These are phyloP conservation scores for Anguilla japonica DNA, from an alignment of 2,113 vertebrate species.

Conservation along the genomic window DNA sequence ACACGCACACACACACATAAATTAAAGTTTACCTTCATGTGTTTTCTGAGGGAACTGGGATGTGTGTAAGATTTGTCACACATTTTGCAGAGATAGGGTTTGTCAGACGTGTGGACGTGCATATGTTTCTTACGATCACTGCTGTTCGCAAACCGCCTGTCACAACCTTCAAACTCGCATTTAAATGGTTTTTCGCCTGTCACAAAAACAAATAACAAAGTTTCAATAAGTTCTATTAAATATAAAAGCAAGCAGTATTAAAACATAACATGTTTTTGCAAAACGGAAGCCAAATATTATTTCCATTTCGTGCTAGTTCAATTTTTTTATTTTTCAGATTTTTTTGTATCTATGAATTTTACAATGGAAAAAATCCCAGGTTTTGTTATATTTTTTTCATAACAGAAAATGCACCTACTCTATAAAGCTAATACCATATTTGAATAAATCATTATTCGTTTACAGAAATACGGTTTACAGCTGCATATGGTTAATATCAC, in stretches of 20 bases:
- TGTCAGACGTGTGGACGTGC: slow-evolving; percentile 98
- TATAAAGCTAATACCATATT: too few species aligned
- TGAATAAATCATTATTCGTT: too few species aligned
- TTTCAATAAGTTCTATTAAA: background rate
- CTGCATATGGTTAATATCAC: too few species aligned
- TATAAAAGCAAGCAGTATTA: background rate
- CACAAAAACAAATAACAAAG: slow-evolving; percentile 13
- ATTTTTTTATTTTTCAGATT: background rate
- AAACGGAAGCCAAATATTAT: background rate
- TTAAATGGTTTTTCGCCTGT: slow-evolving; percentile 98
- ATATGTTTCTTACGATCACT: slow-evolving; percentile 99
- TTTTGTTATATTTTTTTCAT: too few species aligned
- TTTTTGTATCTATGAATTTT: too few species aligned
- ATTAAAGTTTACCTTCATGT: slow-evolving; percentile 91
- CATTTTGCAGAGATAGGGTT: slow-evolving; percentile 99
- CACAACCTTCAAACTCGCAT: slow-evolving; percentile 98
- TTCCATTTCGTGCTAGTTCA: background rate
- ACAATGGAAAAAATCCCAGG: too few species aligned
- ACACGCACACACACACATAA: background rate
- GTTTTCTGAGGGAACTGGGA: slow-evolving; percentile 97
- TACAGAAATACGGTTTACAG: too few species aligned
- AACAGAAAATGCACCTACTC: too few species aligned
- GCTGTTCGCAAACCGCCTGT: slow-evolving; percentile 98
- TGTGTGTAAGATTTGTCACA: slow-evolving; percentile 99
- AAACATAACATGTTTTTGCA: background rate